Conservation (phyloP, 2,113 vertebrate genomes). For the Enhydra lutris region DNA sequence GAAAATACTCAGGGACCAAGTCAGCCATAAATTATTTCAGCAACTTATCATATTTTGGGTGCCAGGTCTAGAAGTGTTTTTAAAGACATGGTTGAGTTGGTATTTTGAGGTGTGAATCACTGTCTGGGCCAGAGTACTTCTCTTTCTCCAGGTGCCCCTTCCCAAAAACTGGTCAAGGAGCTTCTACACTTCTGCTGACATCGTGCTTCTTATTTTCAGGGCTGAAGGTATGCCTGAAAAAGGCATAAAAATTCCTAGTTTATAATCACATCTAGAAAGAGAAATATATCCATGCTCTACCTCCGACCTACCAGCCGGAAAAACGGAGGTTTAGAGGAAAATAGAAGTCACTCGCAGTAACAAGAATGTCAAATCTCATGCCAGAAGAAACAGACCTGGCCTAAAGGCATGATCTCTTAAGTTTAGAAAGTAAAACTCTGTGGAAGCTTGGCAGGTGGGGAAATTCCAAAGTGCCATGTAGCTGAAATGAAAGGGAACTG, state of each 20-base stretch:
- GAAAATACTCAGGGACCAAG: not conserved
- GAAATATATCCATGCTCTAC: constrained; percentile 60
- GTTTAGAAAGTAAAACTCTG: constrained; percentile 19
- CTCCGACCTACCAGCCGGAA: not conserved
- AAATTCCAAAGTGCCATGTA: not conserved
- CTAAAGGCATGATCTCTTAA: not conserved
- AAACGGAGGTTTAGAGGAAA: constrained; percentile 36
- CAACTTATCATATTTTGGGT: not conserved
- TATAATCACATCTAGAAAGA: constrained; percentile 57
- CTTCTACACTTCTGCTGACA: not conserved
- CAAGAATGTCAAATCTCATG: not conserved
- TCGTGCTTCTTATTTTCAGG: constrained; percentile 9
- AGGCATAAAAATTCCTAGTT: constrained; percentile 49
- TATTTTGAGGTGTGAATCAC: not conserved
- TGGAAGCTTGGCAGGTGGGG: not conserved
- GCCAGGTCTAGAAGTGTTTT: not conserved
- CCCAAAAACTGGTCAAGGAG: not conserved
- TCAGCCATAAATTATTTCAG: constrained; percentile 8
- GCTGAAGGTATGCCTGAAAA: not conserved
- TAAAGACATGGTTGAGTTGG: not conserved
- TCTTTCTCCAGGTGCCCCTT: not conserved
- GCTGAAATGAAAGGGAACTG: constrained; percentile 5
- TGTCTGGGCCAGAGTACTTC: not conserved
- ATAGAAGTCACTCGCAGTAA: constrained; percentile 5
- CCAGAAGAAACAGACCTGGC: constrained; percentile 24